Percentiles rank a stretch among this genome's conserved stretches.
Conservation (phyloP, 2,888 invertebrate species). For the Spilarctia lutea region DNA sequence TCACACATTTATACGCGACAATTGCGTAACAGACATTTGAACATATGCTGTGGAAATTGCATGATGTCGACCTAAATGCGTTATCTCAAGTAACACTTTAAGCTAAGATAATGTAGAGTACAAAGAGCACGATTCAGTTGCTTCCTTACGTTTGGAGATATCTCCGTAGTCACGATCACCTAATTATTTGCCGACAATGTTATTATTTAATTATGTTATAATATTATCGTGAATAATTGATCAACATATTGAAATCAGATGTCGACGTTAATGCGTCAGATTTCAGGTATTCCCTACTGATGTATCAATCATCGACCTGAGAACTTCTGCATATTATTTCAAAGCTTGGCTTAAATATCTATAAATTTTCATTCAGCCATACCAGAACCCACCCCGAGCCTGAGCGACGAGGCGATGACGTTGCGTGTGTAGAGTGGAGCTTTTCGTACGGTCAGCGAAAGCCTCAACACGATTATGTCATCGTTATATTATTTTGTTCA, state of each 20-base stretch:
- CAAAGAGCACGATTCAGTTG: constrained; percentile 66
- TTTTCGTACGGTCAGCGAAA: constrained; percentile 40
- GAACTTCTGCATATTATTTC: constrained; percentile 77
- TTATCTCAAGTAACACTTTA: constrained; percentile 58
- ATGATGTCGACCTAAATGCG: constrained; percentile 66
- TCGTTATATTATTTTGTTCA: constrained; percentile 44
- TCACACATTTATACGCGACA: constrained; percentile 42
- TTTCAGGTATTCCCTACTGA: constrained; percentile 67
- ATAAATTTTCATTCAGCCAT: constrained; percentile 80
- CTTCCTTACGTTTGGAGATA: constrained; percentile 40
- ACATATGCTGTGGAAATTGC: constrained; percentile 63
- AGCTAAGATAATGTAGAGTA: constrained; percentile 51
- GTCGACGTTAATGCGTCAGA: constrained; percentile 25
- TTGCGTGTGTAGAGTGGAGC: constrained; percentile 66
- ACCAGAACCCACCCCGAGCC: constrained; percentile 67
- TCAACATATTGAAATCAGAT: background rate
- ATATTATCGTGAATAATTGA: background rate
- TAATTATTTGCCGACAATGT: constrained; percentile 42
- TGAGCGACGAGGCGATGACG: constrained; percentile 82
- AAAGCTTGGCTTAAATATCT: constrained; percentile 75
- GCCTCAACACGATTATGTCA: constrained; percentile 42
- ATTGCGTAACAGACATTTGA: constrained; percentile 57
- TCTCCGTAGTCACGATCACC: constrained; percentile 41
- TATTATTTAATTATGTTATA: constrained; percentile 37
- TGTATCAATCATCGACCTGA: constrained; percentile 77